phyloP scores from a whole-genome alignment of 2,888 invertebrate species.

The Gandaritis pyraliata region DNA sequence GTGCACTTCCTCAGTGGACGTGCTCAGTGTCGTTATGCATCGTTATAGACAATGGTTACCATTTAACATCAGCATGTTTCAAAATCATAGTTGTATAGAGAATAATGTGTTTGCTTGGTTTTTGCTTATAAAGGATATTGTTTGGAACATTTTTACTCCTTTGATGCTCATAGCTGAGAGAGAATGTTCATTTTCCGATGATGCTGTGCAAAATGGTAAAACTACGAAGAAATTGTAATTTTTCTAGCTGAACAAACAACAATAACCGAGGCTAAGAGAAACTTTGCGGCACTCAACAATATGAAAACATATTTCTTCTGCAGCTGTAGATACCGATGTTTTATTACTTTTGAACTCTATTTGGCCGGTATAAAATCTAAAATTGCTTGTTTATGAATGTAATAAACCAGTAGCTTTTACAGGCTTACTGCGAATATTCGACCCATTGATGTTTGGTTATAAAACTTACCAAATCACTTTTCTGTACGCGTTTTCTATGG shows the following conservation, averaged over 20 bases:
- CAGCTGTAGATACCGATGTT: conserved; percentile 13
- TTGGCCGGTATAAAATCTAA: conserved; percentile 8
- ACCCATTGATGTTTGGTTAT: conserved; percentile 15
- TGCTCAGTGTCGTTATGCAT: no score
- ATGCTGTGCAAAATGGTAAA: conserved; percentile 17
- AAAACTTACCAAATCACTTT: conserved; percentile 11
- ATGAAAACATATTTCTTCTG: conserved; percentile 35
- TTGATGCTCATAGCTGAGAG: neutral
- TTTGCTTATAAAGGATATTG: no score
- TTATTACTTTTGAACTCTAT: conserved; percentile 18
- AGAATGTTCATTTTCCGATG: conserved; percentile 12
- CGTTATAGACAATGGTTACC: no score
- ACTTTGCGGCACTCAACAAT: conserved; percentile 47
- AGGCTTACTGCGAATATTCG: conserved; percentile 17
- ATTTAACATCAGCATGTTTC: no score
- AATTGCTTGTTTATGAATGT: conserved; percentile 8
- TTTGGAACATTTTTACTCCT: no score
- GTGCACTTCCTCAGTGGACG: no score
- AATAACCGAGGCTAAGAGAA: conserved; percentile 50
- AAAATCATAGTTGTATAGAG: no score
- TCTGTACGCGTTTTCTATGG: neutral
- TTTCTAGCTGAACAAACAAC: conserved; percentile 56
- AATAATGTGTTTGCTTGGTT: no score
- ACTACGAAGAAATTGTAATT: conserved; percentile 38
- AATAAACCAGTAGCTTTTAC: conserved; percentile 20